Evolutionary conservation across 2,888 invertebrate genomes (phyloP), one percentile per base, ranked within the genome.

Genomic region (Orthonevra nobilis): DNA sequence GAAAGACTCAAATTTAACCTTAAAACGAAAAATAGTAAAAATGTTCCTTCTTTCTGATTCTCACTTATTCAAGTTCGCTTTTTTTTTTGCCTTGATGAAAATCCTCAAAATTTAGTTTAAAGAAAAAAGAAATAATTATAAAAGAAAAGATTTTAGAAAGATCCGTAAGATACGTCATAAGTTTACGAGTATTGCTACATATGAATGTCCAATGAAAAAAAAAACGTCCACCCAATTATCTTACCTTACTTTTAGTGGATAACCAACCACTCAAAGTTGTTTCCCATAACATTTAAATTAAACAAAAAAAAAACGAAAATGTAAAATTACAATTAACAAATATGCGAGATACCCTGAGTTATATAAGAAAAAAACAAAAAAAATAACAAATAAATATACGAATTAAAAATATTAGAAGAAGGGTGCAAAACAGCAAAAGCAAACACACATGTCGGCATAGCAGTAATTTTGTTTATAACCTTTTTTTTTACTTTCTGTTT

Each of bases 401-500:
- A n/a, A n/a, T n/a, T n/a, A 15, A 12, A 50, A 54, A 36, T n/a
- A n/a, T n/a, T n/a, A 60, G 32, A 58, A 46, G 17, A 26, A 56
- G 17, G 58, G 79, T 79, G 79, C 79, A 79, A 79, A 79, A 79
- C 79, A 79, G 79, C 79, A 79, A 79, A 79, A 68, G 79, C 79
- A 79, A 79, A 79, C 79, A 79, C 79, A 79, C 79, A 79, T 79
- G 79, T 79, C 79, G 79, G 79, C 79, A 79, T 79, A 79, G 73
- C 79, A 73, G 68, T 68, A 52, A 38, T 66, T 72, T 38, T 46
- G 38, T 72, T 66, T 38, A 64, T 38, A 60, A 46, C 64, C 52
- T 66, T 38, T 36, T 50, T 38, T 38, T 54, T 19, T 36, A n/a
- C 14, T 23, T 5, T 1, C n/a, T n/a, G n/a, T n/a, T n/a, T n/a